These are phyloP conservation scores for Panthera tigris DNA, from an alignment of 2,113 vertebrate genomes.

Conservation along the genomic window DNA sequence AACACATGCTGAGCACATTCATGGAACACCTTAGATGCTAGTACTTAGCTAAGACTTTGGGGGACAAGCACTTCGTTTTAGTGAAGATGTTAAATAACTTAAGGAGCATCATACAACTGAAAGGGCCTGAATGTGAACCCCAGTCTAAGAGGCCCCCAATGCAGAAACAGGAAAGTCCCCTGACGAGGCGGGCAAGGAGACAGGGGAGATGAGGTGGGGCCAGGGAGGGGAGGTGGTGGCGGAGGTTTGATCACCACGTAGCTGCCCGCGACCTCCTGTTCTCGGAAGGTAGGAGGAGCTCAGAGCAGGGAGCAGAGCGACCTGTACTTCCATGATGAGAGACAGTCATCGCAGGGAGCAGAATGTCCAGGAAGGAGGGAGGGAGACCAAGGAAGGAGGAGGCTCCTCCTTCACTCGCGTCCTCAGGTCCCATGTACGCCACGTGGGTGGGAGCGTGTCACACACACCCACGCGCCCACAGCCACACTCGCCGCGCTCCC, in stretches of 20 bases:
- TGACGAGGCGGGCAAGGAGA: neutral
- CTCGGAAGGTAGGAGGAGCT: neutral
- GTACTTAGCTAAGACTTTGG: neutral
- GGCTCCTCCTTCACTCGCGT: neutral
- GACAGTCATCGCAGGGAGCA: neutral
- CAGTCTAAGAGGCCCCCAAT: neutral
- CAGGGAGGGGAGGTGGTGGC: fast-evolving
- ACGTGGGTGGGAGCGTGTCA: constrained; percentile 52
- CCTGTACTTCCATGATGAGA: neutral
- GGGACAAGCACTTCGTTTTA: neutral
- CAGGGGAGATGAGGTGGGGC: fast-evolving
- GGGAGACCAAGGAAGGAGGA: neutral
- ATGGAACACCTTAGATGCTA: neutral
- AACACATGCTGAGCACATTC: neutral
- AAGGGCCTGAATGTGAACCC: neutral
- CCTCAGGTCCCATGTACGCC: constrained; percentile 16
- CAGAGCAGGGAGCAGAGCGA: neutral
- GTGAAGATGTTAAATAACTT: neutral
- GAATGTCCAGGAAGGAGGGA: constrained; percentile 28
- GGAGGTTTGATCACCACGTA: neutral
- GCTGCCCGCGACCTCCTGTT: too few species aligned
- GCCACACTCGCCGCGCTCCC: neutral
- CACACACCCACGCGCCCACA: constrained; percentile 27
- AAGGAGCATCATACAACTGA: neutral
- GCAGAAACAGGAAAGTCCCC: neutral